Evolutionary conservation across 2,113 vertebrate genomes (phyloP), one percentile per base, ranked within the genome.

Genomic region (Uropsilus gracilis): DNA sequence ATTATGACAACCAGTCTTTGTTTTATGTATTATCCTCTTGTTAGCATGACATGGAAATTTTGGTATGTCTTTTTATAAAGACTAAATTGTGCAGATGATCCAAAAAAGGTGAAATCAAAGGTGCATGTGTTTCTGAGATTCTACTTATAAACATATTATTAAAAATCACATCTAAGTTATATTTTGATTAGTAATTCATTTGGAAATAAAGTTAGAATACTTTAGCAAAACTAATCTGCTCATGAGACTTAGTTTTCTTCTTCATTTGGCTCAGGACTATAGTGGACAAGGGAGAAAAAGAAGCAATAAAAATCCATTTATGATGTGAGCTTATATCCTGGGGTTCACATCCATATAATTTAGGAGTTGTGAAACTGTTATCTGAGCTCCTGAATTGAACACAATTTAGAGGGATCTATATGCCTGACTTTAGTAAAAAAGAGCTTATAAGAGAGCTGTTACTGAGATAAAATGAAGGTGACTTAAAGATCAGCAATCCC

Each of bases 1-100:
- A 20, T 85, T 75, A 78, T 87, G 80, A 91, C 53, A 94, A 78
- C 17, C 81, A 59, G 61, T 32, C 93, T 93, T 89, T 77, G 91
- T 94, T 91, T 86, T 68, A 61, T 46, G 24, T 82, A 82, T 44
- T 85, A 34, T 55, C 75, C 77, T 83, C 75, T 63, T 77, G 80
- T 77, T 81, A 90, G 30, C 55, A 50, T 64, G 55, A 48, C 64
- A 73, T 50, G 44, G 22, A 53, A 55, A 66, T 9, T 75, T 59
- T 50, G 80, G 71, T 69, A 69, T 26, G 13, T 82, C 50, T 69
- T 89, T 89, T 89, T 89, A 63, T 66, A 69, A 89, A 89, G 55
- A 71, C 34, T 55, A 32, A 84, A 32, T n/a, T 57, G 24, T 7
- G 42, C 11, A 42, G 75, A 86, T 71, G 66, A 59, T 24, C 18